phyloP scores from a whole-genome alignment of 2,888 invertebrate genomes.

The Hyposoter didymator region DNA sequence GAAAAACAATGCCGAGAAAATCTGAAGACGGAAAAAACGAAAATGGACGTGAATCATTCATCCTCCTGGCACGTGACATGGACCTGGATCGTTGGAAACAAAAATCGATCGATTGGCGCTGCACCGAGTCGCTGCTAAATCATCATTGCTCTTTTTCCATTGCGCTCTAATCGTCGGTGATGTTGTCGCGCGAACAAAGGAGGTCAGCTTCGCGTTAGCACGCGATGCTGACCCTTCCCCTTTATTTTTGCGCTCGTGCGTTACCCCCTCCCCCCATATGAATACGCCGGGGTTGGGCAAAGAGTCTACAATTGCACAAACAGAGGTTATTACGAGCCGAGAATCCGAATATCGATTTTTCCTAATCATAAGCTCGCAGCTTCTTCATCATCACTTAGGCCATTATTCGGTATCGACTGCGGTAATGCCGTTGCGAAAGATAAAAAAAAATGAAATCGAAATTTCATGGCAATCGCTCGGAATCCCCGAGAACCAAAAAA shows the following conservation, averaged over 20 bases:
- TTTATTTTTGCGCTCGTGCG: slow-evolving; percentile 12
- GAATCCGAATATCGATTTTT: not conserved
- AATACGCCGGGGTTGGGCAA: not conserved
- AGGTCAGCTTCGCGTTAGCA: slow-evolving; percentile 5
- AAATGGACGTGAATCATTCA: not conserved
- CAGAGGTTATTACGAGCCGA: not conserved
- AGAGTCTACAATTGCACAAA: not conserved
- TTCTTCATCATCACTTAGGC: not conserved
- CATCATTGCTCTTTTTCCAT: not conserved
- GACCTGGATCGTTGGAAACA: not conserved
- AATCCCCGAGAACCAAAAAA: not conserved
- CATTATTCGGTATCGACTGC: not conserved
- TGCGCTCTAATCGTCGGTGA: not conserved
- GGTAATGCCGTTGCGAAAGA: not conserved
- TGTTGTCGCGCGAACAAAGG: slow-evolving; percentile 15
- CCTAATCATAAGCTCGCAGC: not conserved
- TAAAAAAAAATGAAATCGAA: not conserved
- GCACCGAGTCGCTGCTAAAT: not conserved
- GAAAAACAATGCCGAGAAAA: not conserved
- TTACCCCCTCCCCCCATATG: not conserved
- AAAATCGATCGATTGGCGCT: not conserved
- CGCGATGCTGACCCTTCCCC: slow-evolving; percentile 1
- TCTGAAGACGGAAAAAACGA: not conserved
- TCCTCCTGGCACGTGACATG: not conserved
- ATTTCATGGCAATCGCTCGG: not conserved